Conservation (phyloP, 1,140 invertebrate species). For the Cyclina sinensis region DNA sequence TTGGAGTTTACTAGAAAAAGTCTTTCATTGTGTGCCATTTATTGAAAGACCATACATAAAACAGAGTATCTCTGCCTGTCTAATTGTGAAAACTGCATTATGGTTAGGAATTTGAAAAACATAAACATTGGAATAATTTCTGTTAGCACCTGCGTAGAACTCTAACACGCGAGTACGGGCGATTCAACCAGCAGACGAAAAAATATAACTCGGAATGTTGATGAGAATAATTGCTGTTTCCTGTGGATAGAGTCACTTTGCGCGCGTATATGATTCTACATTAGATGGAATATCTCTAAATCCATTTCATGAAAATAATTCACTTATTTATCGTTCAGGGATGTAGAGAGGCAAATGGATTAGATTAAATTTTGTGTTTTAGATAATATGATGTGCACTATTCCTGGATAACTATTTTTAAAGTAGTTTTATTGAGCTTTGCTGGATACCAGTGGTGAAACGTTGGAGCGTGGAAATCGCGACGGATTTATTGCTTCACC, state of each 20-base stretch:
- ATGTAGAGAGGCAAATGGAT: neutral
- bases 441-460: neutral
- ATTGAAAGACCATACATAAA: neutral
- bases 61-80: neutral
- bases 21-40: neutral
- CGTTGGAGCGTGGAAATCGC: neutral
- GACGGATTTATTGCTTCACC: neutral
- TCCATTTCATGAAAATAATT: neutral
- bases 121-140: slow-evolving; percentile 43
- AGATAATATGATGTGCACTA: neutral
- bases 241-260: neutral
- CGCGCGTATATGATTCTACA: neutral
- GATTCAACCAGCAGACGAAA: slow-evolving; percentile 17
- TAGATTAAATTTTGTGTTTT: neutral
- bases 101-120: neutral
- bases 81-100: neutral
- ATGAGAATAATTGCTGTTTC: slow-evolving; percentile 38
- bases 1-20: neutral
- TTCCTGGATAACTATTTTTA: neutral
- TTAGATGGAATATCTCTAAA: neutral
- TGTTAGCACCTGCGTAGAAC: slow-evolving; percentile 43
- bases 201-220: slow-evolving; percentile 27
- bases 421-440: neutral
- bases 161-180: neutral
- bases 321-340: neutral